Conservation (phyloP, 2,888 invertebrate genomes). For the Eristalis arbustorum region DNA sequence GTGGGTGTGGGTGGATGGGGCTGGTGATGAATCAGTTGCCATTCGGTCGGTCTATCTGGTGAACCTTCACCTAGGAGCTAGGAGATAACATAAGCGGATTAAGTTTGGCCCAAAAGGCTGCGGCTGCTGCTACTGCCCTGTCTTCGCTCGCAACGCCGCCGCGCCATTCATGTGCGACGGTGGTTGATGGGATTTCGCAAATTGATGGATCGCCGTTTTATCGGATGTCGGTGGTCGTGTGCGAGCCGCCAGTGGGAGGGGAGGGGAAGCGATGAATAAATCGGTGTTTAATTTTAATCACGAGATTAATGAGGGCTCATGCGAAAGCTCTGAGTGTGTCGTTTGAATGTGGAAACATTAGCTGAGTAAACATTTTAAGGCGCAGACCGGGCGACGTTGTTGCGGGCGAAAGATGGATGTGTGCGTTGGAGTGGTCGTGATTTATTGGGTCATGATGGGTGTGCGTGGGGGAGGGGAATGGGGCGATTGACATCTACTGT, state of each 20-base stretch:
- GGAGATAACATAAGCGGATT: conserved; percentile 25
- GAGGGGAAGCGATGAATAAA: background rate
- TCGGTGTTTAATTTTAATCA: background rate
- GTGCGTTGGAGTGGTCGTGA: background rate
- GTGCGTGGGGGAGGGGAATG: background rate
- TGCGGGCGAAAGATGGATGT: background rate
- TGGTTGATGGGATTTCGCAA: conserved; percentile 6
- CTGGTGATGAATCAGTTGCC: conserved; percentile 26
- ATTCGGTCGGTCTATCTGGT: conserved; percentile 6
- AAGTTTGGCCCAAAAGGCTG: background rate
- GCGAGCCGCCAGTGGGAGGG: background rate
- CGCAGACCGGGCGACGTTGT: background rate
- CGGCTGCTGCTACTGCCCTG: background rate
- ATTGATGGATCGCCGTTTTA: conserved; percentile 23
- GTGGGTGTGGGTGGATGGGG: conserved; percentile 3
- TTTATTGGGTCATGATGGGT: background rate
- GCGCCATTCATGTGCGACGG: background rate
- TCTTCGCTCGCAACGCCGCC: background rate
- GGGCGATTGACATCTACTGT: too few species aligned
- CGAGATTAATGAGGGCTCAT: background rate
- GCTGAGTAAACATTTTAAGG: background rate
- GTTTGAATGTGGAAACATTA: background rate
- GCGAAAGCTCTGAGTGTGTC: background rate
- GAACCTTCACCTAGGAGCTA: conserved; percentile 11
- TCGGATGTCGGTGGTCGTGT: conserved; percentile 9